Evolutionary conservation across 2,113 vertebrate genomes (phyloP).

Genomic region (Cinclus mexicanus): DNA sequence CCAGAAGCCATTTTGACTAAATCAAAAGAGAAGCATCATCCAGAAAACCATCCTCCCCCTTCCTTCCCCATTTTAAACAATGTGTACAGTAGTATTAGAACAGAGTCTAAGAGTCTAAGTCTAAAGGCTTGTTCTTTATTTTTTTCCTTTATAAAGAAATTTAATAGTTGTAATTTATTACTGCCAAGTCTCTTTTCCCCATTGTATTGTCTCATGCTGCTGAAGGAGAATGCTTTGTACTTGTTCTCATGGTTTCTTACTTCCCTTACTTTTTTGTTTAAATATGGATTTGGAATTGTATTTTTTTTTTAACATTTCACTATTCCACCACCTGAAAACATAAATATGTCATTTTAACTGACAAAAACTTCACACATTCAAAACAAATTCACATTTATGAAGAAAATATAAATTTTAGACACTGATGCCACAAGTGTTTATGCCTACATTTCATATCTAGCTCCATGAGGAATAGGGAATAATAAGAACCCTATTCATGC

Average conservation of each 20-base stretch:
- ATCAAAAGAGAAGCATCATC: background rate
- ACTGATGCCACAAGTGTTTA: background rate
- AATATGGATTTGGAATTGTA: background rate
- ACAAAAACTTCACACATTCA: background rate
- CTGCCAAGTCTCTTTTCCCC: background rate
- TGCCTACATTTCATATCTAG: background rate
- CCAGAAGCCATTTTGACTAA: background rate
- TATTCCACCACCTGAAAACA: background rate
- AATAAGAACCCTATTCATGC: background rate
- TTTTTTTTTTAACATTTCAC: background rate
- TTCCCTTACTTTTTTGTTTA: background rate
- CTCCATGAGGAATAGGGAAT: background rate
- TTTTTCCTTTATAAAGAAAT: background rate
- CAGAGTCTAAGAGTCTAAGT: background rate
- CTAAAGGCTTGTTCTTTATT: background rate
- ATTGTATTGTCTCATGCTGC: background rate
- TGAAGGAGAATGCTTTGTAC: background rate
- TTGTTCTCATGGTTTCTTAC: background rate
- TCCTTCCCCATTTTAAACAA: background rate
- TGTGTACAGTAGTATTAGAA: background rate
- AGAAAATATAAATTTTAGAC: background rate
- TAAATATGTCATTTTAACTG: background rate
- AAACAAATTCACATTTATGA: background rate
- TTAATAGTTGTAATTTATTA: background rate
- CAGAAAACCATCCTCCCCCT: background rate